Evolutionary conservation across 2,797 vertebrate genomes (phyloP), one percentile per base, ranked within the genome.

Genomic region (Pantherophis alleghaniensis): DNA sequence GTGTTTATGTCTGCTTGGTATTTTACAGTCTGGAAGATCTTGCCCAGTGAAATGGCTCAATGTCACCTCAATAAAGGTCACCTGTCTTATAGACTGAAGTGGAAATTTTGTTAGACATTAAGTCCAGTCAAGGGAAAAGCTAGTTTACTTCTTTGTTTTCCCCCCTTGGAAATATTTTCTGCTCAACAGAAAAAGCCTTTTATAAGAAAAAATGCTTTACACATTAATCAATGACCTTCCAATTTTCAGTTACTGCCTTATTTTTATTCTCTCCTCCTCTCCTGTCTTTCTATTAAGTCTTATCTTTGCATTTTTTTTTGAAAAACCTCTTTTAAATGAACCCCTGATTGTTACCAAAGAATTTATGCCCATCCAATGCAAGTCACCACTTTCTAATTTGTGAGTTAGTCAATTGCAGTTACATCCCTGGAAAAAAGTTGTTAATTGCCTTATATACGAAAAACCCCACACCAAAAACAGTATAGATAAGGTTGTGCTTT

Each of bases 211-310:
- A 90, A 91, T 22, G 89, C 87, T 57, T 96, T 93, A 94, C 95
- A 96, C 95, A 87, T 88, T 96, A 96, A 87, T 92, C 96, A 94
- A 95, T 96, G 95, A 95, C 95, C 24, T 96, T 96, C 96, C 93
- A 92, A 96, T 96, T 97, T 94, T 91, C 66, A 94, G 93, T 96
- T 91, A 92, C 95, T 94, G 94, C 79, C 93, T 94, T 96, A 95
- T 94, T 96, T 91, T 97, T 95, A 97, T 94, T 74, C 63, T 91
- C 63, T 53, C 28, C 61, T 32, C 93, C 88, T 47, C 93, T 92
- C 16, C 61, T 93, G 42, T 95, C 92, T 96, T 47, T 91, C 95
- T 96, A 95, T 96, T 97, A 95, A 91, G 90, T 0, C 91, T 95
- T 93, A 63, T 94, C 79, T 94, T 95, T 18, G 47, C 93, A 95